phyloP scores from a whole-genome alignment of 2,888 invertebrate species.

The Rhodophaea formosa region DNA sequence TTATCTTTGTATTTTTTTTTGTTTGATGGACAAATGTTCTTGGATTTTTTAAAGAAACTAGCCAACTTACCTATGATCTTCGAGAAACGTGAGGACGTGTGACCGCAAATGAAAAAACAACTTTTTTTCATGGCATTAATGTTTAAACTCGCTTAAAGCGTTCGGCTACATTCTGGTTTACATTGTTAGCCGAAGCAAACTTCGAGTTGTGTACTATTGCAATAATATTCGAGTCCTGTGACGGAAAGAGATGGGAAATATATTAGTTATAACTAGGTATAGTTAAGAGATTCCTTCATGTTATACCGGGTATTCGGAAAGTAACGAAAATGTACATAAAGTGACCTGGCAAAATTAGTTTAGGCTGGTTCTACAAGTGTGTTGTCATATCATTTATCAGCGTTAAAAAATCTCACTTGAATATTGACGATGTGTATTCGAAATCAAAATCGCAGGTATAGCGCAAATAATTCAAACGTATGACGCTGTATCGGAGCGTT shows the following conservation, averaged over 20 bases:
- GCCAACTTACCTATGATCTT: no score
- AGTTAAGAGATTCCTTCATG: slow-evolving; percentile 34
- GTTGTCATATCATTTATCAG: neutral
- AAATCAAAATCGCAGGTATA: neutral
- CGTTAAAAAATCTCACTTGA: neutral
- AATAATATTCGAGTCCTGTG: neutral
- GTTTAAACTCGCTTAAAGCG: no score
- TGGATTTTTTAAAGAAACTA: no score
- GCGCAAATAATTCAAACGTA: no score
- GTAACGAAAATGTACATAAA: slow-evolving; percentile 16
- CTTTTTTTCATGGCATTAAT: no score
- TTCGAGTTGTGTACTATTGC: neutral
- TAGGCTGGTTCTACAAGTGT: neutral
- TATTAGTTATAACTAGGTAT: slow-evolving; percentile 41
- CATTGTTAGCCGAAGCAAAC: neutral
- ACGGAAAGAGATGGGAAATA: slow-evolving; percentile 26
- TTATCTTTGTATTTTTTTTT: no score
- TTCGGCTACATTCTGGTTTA: neutral
- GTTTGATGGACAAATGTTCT: no score
- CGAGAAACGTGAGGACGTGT: no score
- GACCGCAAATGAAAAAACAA: no score
- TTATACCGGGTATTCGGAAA: slow-evolving; percentile 9
- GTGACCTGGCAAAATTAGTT: slow-evolving; percentile 17
- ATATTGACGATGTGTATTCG: neutral
- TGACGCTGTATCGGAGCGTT: no score